Base-by-base conservation (phyloP, 2,888 invertebrate genomes). In the Eupithecia dodoneata region DNA sequence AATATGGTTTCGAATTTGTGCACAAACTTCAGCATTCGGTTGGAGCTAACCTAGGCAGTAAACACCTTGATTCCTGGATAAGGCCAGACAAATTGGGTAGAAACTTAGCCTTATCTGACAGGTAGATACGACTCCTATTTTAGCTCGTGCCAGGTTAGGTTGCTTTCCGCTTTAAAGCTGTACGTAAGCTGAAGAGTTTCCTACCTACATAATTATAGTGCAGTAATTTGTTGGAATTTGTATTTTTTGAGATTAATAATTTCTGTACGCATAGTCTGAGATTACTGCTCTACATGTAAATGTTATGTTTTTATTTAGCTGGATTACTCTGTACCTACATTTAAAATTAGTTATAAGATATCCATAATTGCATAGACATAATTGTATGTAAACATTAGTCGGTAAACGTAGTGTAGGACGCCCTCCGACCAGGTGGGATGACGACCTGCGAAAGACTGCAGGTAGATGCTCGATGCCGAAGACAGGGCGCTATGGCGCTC, bases 81-180 rank as follows among this genome's bases (percentile, higher is more conserved):
- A 79, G 74, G 69, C 7, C 65, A 72, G 69, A 74, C 76, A 76
- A 79, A 79, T 79, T 79, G 74, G 78, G 74, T 76, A 74, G 78
- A 55, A 79, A 76, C 78, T 72, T 70, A 72, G 63, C 69, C 42
- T 76, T 76, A 76, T 79, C 78, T 72, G 76, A 74, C 76, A 78
- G 72, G 52, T 65, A 72, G 78, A 74, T 76, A 79, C 74, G 76
- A 66, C 63, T 70, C 63, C 52, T 70, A 69, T 52, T 76, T 74
- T 72, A 66, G 73, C 71, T 76, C 42, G 66, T 71, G 66, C 42
- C 71, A 66, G 59, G 73, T 55, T n/a, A 71, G 52, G n/a, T 52
- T 45, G 70, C 47, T 70, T 70, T 70, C 63, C 63, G 63, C 63
- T 63, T 30, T 10, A 63, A 63, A 63, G 63, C 63, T 30, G 30